Evolutionary conservation across 1,140 invertebrate species (phyloP).

Genomic region (Lepidurus couesii): DNA sequence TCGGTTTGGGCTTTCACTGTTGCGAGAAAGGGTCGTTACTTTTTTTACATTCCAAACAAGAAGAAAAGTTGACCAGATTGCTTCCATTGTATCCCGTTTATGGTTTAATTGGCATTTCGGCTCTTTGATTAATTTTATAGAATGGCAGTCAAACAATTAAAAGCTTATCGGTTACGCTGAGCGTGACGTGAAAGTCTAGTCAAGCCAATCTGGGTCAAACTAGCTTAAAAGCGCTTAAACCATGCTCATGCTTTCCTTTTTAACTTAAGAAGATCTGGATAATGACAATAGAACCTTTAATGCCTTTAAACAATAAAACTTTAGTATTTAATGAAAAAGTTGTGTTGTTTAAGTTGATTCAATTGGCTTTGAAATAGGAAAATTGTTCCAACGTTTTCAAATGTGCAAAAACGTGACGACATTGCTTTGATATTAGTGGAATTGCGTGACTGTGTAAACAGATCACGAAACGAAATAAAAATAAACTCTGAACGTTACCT

Average conservation of each 20-base stretch:
- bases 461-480: not conserved
- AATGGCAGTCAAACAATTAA: no score
- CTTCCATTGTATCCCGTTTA: not conserved
- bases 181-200: no score
- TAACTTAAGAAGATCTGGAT: no score
- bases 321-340: no score
- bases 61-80: not conserved
- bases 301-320: not conserved
- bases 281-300: not conserved
- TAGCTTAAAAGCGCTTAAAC: no score
- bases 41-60: not conserved
- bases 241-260: no score
- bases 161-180: no score
- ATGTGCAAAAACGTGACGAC: no score
- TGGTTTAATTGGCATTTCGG: not conserved
- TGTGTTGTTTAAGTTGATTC: no score
- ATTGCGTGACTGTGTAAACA: not conserved
- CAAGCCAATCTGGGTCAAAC: no score
- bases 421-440: not conserved
- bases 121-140: not conserved
- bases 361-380: no score
- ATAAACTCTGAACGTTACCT: not conserved
- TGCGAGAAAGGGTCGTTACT: conserved; percentile 5
- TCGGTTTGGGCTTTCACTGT: conserved; percentile 30
- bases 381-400: not conserved